Evolutionary conservation across 2,797 vertebrate genomes (phyloP).

Genomic region (Chaunax sp.): DNA sequence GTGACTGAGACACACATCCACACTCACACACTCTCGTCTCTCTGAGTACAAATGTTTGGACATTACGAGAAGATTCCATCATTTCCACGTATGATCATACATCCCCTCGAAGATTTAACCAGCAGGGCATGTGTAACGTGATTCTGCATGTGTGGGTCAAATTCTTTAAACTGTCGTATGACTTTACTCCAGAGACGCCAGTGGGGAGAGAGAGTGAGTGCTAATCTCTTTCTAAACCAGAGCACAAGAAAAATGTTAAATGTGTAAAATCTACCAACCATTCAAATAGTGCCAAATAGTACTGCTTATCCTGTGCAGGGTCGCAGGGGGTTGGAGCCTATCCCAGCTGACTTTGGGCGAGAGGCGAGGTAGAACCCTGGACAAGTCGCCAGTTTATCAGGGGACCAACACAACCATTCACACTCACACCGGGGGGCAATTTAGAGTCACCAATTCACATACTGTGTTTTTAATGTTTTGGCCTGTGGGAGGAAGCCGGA

Average conservation of each 20-base stretch:
- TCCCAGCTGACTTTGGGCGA: no score
- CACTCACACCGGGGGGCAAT: no score
- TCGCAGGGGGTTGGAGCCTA: no score
- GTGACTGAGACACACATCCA: constrained; percentile 40
- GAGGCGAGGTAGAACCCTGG: no score
- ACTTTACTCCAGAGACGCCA: constrained; percentile 11
- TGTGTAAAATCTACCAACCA: no score
- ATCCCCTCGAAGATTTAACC: constrained; percentile 30
- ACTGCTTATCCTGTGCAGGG: no score
- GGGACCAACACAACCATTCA: no score
- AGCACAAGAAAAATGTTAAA: neutral
- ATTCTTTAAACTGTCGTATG: constrained; percentile 37
- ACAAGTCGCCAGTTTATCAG: no score
- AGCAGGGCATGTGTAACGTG: constrained; percentile 31
- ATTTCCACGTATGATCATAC: constrained; percentile 19
- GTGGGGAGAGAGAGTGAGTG: constrained; percentile 5
- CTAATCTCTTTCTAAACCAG: constrained; percentile 17
- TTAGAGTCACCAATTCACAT: no score
- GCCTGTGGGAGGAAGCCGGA: no score
- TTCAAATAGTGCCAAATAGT: no score
- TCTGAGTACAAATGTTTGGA: constrained; percentile 15
- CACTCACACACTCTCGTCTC: constrained; percentile 16
- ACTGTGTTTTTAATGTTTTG: no score
- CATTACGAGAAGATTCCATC: constrained; percentile 6
- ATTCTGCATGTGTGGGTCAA: constrained; percentile 57